Evolutionary conservation across 2,888 invertebrate species (phyloP).

Genomic region (Agrochola litura): DNA sequence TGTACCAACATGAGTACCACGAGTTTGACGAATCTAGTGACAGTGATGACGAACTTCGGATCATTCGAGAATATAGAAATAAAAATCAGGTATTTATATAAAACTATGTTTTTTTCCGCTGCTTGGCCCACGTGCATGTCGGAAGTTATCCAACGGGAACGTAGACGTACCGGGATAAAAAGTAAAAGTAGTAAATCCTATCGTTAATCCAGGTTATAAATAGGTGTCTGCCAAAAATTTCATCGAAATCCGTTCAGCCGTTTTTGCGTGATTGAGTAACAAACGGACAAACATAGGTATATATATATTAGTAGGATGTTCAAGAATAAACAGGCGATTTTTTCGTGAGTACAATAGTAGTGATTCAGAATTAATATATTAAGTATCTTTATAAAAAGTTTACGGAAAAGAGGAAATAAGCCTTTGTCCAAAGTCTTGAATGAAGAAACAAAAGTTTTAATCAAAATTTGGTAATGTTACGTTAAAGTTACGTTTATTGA

Average conservation of each 20-base stretch:
- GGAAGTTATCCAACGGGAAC: not conserved
- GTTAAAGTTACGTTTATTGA: not conserved
- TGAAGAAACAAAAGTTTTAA: constrained; percentile 8
- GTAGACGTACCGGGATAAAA: not conserved
- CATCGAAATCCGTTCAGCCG: not conserved
- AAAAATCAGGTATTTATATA: constrained; percentile 45
- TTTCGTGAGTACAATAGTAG: not conserved
- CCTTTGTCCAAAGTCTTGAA: constrained; percentile 14
- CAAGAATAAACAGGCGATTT: not conserved
- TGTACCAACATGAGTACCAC: constrained; percentile 32
- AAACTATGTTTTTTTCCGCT: not conserved
- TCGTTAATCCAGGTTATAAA: not conserved
- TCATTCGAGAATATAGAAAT: constrained; percentile 61
- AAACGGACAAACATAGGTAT: not conserved
- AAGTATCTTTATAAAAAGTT: not conserved
- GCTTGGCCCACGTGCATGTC: not conserved
- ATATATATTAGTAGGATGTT: not conserved
- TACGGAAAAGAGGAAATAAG: not conserved
- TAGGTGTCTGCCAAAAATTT: no score
- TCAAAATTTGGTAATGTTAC: not conserved
- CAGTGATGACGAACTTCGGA: constrained; percentile 67
- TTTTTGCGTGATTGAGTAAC: not conserved
- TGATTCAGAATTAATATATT: not conserved
- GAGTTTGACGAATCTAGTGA: constrained; percentile 64
- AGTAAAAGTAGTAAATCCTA: not conserved